Conservation (phyloP, 2,113 vertebrate genomes). For the Scalopus aquaticus region DNA sequence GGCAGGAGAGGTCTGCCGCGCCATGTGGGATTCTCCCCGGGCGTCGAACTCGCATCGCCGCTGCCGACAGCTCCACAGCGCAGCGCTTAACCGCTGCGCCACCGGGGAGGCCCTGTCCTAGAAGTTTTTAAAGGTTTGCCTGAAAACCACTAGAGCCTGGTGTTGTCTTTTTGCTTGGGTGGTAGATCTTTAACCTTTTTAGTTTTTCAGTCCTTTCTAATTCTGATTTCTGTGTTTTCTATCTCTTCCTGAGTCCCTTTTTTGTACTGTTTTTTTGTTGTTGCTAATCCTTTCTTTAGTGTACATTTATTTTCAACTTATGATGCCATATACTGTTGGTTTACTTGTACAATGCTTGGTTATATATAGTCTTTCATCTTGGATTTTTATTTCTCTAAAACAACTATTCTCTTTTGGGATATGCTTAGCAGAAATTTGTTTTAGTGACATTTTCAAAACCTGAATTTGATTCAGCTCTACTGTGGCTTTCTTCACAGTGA, state of each 20-base stretch:
- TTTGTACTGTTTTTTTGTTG: not conserved
- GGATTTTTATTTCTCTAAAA: not conserved
- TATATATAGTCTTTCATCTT: not conserved
- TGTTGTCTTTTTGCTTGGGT: not conserved
- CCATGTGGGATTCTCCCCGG: too few relatives aligned
- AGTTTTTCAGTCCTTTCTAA: not conserved
- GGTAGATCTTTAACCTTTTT: not conserved
- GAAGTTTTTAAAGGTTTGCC: not conserved
- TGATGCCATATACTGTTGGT: not conserved
- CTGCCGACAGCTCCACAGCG: too few relatives aligned
- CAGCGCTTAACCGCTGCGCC: too few relatives aligned
- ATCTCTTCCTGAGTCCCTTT: not conserved
- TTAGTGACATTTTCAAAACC: not conserved
- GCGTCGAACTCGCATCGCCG: too few relatives aligned
- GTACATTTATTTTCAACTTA: not conserved
- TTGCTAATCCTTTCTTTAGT: not conserved
- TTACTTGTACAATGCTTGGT: not conserved
- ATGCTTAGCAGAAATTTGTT: not conserved
- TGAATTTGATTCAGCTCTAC: not conserved
- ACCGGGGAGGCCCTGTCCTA: too few relatives aligned
- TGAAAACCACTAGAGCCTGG: not conserved
- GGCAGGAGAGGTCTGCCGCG: too few relatives aligned
- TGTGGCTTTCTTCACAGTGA: not conserved
- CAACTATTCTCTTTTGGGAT: not conserved
- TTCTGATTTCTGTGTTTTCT: not conserved